Evolutionary conservation across 1,140 invertebrate species (phyloP).

Genomic region (Drosophila parabipectinata): DNA sequence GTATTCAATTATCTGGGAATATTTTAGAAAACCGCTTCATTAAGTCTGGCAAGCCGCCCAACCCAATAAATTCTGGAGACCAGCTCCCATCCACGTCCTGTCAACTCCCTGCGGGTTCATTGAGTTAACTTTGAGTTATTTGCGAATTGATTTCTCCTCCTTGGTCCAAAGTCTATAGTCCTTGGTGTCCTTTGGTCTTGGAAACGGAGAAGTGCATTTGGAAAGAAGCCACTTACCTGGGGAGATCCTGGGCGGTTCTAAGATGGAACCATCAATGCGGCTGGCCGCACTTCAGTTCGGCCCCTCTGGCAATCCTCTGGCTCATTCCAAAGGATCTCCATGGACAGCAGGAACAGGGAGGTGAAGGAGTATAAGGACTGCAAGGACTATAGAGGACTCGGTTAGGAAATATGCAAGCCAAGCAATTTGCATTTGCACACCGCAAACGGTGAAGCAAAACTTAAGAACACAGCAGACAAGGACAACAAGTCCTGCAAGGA

Average conservation of each 20-base stretch:
- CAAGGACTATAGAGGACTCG: background rate
- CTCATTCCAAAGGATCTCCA: background rate
- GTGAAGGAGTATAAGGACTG: background rate
- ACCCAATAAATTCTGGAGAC: background rate
- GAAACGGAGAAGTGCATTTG: slow-evolving; percentile 4
- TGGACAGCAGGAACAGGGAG: background rate
- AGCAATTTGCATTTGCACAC: slow-evolving; percentile 81
- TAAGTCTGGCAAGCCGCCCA: slow-evolving; percentile 11
- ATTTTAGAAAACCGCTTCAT: slow-evolving; percentile 39
- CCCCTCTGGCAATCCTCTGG: background rate
- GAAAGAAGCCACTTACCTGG: slow-evolving; percentile 53
- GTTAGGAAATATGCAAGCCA: slow-evolving; percentile 65
- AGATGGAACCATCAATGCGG: slow-evolving; percentile 68
- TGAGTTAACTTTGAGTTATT: slow-evolving; percentile 50
- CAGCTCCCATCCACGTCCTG: background rate
- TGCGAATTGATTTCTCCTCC: slow-evolving; percentile 39
- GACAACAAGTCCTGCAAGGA: slow-evolving; percentile 70
- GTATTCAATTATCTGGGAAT: slow-evolving; percentile 41
- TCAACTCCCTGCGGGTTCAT: slow-evolving; percentile 33
- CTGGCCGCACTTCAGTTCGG: slow-evolving; percentile 60
- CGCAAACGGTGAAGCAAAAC: slow-evolving; percentile 75
- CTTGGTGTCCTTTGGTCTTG: slow-evolving; percentile 4
- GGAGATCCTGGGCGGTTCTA: background rate
- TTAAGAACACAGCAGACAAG: slow-evolving; percentile 65
- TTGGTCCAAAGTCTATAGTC: background rate